phyloP scores from a whole-genome alignment of 2,113 vertebrate species.

The Callocephalon fimbriatum region DNA sequence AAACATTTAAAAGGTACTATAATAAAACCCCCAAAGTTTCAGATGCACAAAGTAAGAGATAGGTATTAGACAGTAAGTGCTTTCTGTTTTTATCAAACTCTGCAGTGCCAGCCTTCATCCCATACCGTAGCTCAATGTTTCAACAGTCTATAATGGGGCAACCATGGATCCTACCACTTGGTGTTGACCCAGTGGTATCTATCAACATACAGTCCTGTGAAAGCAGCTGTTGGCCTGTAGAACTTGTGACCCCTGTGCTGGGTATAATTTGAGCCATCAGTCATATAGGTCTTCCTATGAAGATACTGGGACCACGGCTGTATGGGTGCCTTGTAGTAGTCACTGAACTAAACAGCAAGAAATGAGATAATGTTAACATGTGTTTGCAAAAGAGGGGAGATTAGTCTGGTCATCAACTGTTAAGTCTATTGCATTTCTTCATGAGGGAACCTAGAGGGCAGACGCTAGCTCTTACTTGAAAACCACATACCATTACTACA shows the following conservation, averaged over 20 bases:
- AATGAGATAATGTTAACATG: accelerated
- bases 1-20: background rate
- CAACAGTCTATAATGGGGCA: accelerated
- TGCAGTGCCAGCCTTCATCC: background rate
- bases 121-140: background rate
- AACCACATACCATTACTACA: background rate
- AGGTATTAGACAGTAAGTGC: background rate
- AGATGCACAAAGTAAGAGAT: background rate
- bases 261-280: slow-evolving; percentile 49
- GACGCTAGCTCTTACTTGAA: no score
- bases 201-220: slow-evolving; percentile 82
- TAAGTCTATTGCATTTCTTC: accelerated
- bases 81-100: background rate
- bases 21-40: background rate
- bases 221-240: slow-evolving; percentile 65
- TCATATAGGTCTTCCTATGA: slow-evolving; percentile 72
- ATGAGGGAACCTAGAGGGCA: background rate
- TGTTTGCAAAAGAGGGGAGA: accelerated
- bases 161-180: slow-evolving; percentile 68
- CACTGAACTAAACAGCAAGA: slow-evolving; percentile 67
- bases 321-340: slow-evolving; percentile 74
- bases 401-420: accelerated
- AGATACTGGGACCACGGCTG: slow-evolving; percentile 81
- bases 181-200: slow-evolving; percentile 95
- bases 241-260: slow-evolving; percentile 75